Conservation (phyloP, 2,888 invertebrate genomes). For the Nomada fucata region DNA sequence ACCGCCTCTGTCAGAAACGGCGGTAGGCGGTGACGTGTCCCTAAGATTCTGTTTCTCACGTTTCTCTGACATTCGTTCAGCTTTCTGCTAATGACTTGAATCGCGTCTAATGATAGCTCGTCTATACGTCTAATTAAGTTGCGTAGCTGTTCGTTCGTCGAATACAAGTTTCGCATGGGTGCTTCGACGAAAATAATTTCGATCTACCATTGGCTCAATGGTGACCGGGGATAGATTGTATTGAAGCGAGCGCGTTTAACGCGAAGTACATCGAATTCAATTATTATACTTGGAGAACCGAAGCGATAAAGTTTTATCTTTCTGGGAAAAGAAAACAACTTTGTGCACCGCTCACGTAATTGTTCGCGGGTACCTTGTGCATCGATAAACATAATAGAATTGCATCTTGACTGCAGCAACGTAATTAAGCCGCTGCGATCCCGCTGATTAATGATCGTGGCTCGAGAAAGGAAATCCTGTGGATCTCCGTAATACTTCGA, state of each 20-base stretch:
- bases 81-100: constrained; percentile 58
- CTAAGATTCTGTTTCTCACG: constrained; percentile 66
- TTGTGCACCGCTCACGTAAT: neutral
- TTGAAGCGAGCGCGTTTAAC: too few relatives aligned
- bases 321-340: constrained; percentile 35
- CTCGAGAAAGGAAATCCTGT: constrained; percentile 28
- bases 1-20: constrained; percentile 51
- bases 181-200: neutral
- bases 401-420: constrained; percentile 13
- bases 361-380: constrained; percentile 14
- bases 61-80: constrained; percentile 67
- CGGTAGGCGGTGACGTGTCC: constrained; percentile 68
- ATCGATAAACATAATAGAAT: constrained; percentile 50
- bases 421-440: constrained; percentile 27
- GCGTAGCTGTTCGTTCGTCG: constrained; percentile 4
- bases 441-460: constrained; percentile 42
- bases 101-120: constrained; percentile 37
- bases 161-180: neutral
- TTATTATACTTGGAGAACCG: neutral
- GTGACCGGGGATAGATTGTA: neutral
- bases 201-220: neutral
- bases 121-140: constrained; percentile 20
- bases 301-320: constrained; percentile 27
- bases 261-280: neutral
- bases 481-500: constrained; percentile 23